Evolutionary conservation across 2,888 invertebrate genomes (phyloP), one percentile per base, ranked within the genome.

Genomic region (Hirtodrosophila histrioides): DNA sequence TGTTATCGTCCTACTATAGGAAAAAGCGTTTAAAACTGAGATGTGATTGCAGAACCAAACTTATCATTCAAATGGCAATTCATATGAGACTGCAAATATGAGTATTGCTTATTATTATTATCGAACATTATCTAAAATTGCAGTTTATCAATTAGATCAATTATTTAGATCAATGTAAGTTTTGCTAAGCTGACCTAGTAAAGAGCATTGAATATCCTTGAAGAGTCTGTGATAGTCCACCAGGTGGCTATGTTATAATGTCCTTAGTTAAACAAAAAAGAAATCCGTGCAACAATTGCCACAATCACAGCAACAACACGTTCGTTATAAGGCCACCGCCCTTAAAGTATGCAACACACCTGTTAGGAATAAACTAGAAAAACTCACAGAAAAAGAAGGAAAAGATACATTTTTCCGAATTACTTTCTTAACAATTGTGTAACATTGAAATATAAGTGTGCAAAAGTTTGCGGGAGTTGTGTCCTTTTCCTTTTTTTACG

Each of bases 231-330:
- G 35, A 23, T 9, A 27, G 9, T 36, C 43, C 31, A 55, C 33
- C 65, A 66, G 61, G 53, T 56, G 39, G n/a, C 23, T 40, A 0
- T 7, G n/a, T 23, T 31, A 31, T 35, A 3, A n/a, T 35, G 35
- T 17, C 33, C 48, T 40, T 33, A 24, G 17, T 17, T 24, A 10
- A 8, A 3, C 7, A 7, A n/a, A 11, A 3, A 43, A 31, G n/a
- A 0, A 37, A 33, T 39, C 2, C 27, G 2, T 6, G n/a, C 31
- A 43, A 9, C 40, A 62, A 81, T 86, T 87, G 69, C 61, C 83
- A 49, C 61, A 85, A 86, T 86, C 65, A 58, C 12, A 35, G 54
- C 43, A 73, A 45, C 46, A 77, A 75, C 85, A 86, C 87, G 85
- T 71, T 40, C 10, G 10, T 12, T 44, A 8, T 3, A 10, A 9